Evolutionary conservation across 92 coral and sea anemone species (phyloP).

Genomic region (Porites divaricata): DNA sequence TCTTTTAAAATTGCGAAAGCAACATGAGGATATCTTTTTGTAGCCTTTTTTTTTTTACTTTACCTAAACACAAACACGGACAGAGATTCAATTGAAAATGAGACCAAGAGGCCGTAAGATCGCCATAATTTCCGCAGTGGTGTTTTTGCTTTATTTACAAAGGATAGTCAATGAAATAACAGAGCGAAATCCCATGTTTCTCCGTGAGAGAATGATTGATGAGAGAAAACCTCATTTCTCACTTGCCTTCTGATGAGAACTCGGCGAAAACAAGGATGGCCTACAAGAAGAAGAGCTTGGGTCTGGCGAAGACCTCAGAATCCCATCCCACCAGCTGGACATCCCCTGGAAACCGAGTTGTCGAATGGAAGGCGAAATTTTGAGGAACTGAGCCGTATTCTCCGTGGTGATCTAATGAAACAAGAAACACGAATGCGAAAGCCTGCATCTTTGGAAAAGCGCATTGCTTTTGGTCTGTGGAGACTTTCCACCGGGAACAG

Average conservation of each 20-base stretch:
- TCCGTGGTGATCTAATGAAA: conserved; percentile 25
- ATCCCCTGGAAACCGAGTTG: conserved; percentile 62
- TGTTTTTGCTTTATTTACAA: conserved; percentile 30
- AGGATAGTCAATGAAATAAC: conserved; percentile 24
- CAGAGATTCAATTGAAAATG: conserved; percentile 9
- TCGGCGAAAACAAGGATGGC: conserved; percentile 17
- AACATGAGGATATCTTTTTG: neutral
- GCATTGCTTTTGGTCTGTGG: conserved; percentile 53
- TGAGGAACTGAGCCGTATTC: conserved; percentile 42
- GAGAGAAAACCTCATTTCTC: conserved; percentile 30
- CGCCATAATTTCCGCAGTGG: conserved; percentile 32
- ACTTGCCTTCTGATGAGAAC: neutral
- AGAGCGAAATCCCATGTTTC: conserved; percentile 27
- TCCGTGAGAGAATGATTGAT: conserved; percentile 41
- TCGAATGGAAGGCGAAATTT: conserved; percentile 54
- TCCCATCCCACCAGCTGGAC: conserved; percentile 30
- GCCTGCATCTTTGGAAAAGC: conserved; percentile 42
- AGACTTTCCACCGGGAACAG: conserved; percentile 53
- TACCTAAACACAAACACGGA: too few species aligned
- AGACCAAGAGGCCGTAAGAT: conserved; percentile 40
- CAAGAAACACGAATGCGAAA: conserved; percentile 25
- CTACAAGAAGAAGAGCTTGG: conserved; percentile 43
- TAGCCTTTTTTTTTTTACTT: too few species aligned
- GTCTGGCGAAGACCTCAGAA: conserved; percentile 65
- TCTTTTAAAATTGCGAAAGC: neutral